Percentiles rank a stretch among this genome's conserved stretches.
phyloP scores from a whole-genome alignment of 2,797 vertebrate species.

The Cuculus canorus region DNA sequence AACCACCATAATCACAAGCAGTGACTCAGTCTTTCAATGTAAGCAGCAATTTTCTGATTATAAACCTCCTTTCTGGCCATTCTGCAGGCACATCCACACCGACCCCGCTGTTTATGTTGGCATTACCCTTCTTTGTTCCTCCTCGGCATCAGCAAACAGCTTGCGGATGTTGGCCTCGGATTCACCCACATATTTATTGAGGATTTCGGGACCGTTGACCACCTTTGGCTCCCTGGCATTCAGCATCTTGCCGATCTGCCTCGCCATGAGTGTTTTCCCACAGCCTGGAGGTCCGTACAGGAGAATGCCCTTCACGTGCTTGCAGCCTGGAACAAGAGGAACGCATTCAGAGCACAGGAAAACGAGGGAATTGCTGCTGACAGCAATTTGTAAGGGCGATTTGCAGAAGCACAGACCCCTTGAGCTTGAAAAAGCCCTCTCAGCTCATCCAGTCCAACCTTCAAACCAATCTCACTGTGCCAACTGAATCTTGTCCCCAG shows the following conservation, averaged over 20 bases:
- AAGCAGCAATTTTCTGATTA: not conserved
- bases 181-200: slow-evolving; percentile 98
- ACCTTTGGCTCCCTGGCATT: slow-evolving; percentile 96
- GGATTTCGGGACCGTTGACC: slow-evolving; percentile 96
- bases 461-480: too few species aligned
- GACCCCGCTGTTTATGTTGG: not conserved
- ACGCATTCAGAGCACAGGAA: not conserved
- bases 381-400: not conserved
- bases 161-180: slow-evolving; percentile 98
- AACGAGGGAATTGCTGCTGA: not conserved
- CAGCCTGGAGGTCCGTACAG: slow-evolving; percentile 95
- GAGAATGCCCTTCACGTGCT: slow-evolving; percentile 97
- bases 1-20: not conserved
- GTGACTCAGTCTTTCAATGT: not conserved
- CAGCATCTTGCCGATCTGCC: slow-evolving; percentile 98
- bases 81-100: not conserved
- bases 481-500: too few species aligned
- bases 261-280: slow-evolving; percentile 96
- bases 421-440: too few species aligned
- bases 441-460: too few species aligned
- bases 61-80: not conserved
- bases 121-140: slow-evolving; percentile 94
- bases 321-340: slow-evolving; percentile 85
- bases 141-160: slow-evolving; percentile 96
- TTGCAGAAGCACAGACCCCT: too few species aligned